These are phyloP conservation scores for Nannobrachium achirus DNA, from an alignment of 2,113 vertebrate genomes.

Conservation along the genomic window DNA sequence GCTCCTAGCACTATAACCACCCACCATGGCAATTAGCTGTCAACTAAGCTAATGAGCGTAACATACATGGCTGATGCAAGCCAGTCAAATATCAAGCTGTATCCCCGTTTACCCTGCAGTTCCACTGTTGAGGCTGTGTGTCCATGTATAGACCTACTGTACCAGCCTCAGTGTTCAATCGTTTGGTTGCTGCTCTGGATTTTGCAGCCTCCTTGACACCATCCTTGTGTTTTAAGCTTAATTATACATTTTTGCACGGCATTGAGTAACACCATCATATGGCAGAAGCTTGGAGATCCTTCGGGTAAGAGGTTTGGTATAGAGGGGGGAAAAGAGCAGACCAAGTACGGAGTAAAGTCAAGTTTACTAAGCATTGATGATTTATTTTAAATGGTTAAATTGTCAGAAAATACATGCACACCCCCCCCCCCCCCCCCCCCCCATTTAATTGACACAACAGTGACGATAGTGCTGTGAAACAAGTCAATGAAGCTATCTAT, in stretches of 20 bases:
- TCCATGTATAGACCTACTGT: conserved; percentile 31
- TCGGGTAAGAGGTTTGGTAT: too few relatives aligned
- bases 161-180: conserved; percentile 33
- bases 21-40: conserved; percentile 80
- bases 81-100: conserved; percentile 64
- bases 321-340: too few relatives aligned
- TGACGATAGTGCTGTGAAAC: too few relatives aligned
- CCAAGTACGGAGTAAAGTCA: too few relatives aligned
- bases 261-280: too few relatives aligned
- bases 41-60: conserved; percentile 77
- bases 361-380: too few relatives aligned
- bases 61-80: conserved; percentile 78
- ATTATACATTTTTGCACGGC: not conserved
- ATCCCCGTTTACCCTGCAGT: conserved; percentile 53
- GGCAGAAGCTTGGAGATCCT: too few relatives aligned
- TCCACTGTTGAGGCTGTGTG: conserved; percentile 24
- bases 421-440: too few relatives aligned
- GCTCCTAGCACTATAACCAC: conserved; percentile 76
- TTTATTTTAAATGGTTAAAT: too few relatives aligned
- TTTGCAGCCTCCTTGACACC: not conserved
- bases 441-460: too few relatives aligned
- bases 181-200: conserved; percentile 40
- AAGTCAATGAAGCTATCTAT: too few relatives aligned
- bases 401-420: too few relatives aligned
- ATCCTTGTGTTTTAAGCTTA: conserved; percentile 25